phyloP scores from a whole-genome alignment of 2,113 vertebrate genomes.

The Oncorhynchus clarkii region DNA sequence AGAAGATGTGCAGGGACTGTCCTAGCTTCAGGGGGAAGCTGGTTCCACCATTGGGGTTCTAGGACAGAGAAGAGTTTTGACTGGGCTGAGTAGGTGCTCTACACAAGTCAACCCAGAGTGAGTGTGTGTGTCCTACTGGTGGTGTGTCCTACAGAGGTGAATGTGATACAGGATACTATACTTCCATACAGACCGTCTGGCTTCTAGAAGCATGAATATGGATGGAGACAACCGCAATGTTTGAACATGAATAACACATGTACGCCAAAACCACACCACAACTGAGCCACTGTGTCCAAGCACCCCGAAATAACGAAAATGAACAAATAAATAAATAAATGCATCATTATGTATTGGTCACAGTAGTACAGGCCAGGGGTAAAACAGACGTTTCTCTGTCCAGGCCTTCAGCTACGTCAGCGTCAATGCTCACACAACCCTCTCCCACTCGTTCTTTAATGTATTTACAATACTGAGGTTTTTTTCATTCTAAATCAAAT shows the following conservation, averaged over 20 bases:
- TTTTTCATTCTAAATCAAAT: too few species aligned
- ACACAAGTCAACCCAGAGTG: conserved; percentile 45
- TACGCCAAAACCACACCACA: conserved; percentile 69
- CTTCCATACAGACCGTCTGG: conserved; percentile 52
- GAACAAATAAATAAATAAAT: conserved; percentile 69
- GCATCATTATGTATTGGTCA: conserved; percentile 71
- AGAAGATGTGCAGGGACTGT: too few species aligned
- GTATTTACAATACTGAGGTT: not conserved
- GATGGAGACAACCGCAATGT: conserved; percentile 70
- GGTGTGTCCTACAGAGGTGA: conserved; percentile 58
- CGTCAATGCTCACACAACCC: conserved; percentile 19
- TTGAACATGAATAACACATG: conserved; percentile 77
- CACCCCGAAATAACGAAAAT: conserved; percentile 32
- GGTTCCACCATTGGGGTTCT: too few species aligned
- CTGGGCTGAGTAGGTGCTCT: too few species aligned
- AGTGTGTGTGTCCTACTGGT: conserved; percentile 43
- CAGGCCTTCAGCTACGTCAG: conserved; percentile 48
- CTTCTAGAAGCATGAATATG: conserved; percentile 72
- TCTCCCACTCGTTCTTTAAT: not conserved
- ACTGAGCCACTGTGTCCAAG: conserved; percentile 39
- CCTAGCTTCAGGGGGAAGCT: too few species aligned
- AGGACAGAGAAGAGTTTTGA: too few species aligned
- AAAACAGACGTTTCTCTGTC: conserved; percentile 62
- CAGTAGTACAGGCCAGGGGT: conserved; percentile 49
- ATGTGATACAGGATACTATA: conserved; percentile 64